Percentiles rank a stretch among this genome's conserved stretches.
phyloP scores from a whole-genome alignment of 2,113 vertebrate species.

The Gymnogyps californianus region DNA sequence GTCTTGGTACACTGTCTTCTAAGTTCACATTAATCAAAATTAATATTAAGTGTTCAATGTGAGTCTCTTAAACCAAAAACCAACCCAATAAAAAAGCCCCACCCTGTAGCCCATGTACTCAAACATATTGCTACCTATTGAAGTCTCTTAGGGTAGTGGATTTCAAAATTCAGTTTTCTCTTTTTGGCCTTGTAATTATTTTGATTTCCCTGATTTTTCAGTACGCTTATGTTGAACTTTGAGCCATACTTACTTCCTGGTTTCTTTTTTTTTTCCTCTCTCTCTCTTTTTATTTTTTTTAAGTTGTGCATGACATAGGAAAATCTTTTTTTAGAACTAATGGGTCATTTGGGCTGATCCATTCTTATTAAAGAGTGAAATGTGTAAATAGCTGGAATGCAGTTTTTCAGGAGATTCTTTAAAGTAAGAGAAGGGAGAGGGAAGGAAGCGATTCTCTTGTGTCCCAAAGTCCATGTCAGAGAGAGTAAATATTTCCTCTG shows the following conservation, averaged over 20 bases:
- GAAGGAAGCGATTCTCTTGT: constrained; percentile 53
- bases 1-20: not conserved
- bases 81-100: not conserved
- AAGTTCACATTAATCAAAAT: not conserved
- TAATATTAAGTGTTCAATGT: not conserved
- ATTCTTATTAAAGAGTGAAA: constrained; percentile 40
- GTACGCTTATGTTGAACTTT: not conserved
- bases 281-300: not conserved
- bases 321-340: not conserved
- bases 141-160: not conserved
- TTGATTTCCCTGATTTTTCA: not conserved
- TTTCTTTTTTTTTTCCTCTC: not conserved
- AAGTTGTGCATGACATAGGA: constrained; percentile 60
- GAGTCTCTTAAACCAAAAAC: not conserved
- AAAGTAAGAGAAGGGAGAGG: constrained; percentile 6
- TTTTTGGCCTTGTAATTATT: not conserved
- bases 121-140: not conserved
- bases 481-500: constrained; percentile 31
- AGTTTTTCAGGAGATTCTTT: constrained; percentile 67
- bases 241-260: not conserved
- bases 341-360: constrained; percentile 33
- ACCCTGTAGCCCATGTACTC: not conserved
- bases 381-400: constrained; percentile 69
- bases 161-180: not conserved
- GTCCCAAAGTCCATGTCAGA: constrained; percentile 59